Evolutionary conservation across 2,888 invertebrate genomes (phyloP), one percentile per base, ranked within the genome.

Genomic region (Synanthedon andrenaeformis): DNA sequence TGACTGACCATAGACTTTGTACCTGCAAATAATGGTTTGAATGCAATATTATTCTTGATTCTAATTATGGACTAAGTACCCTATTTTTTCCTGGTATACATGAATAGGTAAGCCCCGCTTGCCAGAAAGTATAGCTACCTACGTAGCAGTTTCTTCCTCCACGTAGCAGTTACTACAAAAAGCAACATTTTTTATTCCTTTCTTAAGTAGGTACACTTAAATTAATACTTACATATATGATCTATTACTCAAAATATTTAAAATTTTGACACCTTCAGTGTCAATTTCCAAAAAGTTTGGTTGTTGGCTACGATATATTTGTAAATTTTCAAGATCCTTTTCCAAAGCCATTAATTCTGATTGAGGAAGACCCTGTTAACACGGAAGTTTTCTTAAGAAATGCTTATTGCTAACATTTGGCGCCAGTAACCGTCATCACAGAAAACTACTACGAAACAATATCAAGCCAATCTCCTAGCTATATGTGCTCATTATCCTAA

Each of bases 1-100:
- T 35, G 87, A 84, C 59, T 88, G 88, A 54, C 78, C 70, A 51
- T 63, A 62, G 28, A 87, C 69, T 58, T 74, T 80, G 74, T 79
- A 88, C 71, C 86, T 84, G 56, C 59, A 64, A 62, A 41, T 13
- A 51, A 48, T 41, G 35, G 35, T 35, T 10, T 35, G 10, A 2
- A 10, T 45, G 14, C n/a, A 12, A 45, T 23, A 45, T 45, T 45
- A 11, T 14, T 6, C 45, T 45, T 14, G 6, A 45, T 13, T 45
- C 2, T 13, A 45, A 45, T 13, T 45, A 14, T 45, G 23, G 23
- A 23, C 23, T 23, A n/a, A n/a, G n/a, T n/a, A 23, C 23, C 5
- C 23, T 4, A 23, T 45, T 45, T 45, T 45, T 45, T 45, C 8
- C 14, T 45, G 45, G 6, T 13, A 45, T 45, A 45, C 10, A 35